Percentiles rank a stretch among this genome's conserved stretches.
Evolutionary conservation across 1,140 invertebrate genomes (phyloP).

Genomic region (Conus betulinus): DNA sequence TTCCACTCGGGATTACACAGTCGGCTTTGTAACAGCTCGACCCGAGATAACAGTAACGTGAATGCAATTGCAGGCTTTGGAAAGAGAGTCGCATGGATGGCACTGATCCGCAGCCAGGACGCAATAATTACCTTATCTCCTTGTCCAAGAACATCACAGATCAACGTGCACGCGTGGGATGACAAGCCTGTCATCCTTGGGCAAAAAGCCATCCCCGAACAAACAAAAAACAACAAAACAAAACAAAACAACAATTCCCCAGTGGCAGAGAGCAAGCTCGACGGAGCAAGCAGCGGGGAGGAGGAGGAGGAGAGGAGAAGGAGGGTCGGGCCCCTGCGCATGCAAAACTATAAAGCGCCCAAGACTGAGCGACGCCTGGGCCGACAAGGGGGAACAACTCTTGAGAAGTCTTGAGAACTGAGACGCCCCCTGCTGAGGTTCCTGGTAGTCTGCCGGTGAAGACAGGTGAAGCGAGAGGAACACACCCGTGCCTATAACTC

Average conservation of each 20-base stretch:
- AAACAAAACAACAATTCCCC: too few species aligned
- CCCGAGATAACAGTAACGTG: too few species aligned
- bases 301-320: neutral
- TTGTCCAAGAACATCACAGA: neutral
- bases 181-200: neutral
- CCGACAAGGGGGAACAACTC: slow-evolving; percentile 21
- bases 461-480: slow-evolving; percentile 38
- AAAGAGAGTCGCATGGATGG: neutral
- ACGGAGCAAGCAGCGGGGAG: neutral
- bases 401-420: slow-evolving; percentile 26
- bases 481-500: slow-evolving; percentile 40
- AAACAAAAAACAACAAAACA: neutral
- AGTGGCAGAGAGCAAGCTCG: too few species aligned
- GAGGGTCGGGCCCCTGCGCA: neutral
- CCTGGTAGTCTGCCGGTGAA: slow-evolving; percentile 35
- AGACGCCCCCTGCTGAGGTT: slow-evolving; percentile 14
- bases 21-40: too few species aligned
- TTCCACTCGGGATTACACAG: too few species aligned
- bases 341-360: neutral
- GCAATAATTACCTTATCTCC: neutral
- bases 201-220: neutral
- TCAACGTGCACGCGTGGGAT: neutral
- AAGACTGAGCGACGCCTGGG: slow-evolving; percentile 34
- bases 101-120: neutral
- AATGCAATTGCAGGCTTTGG: neutral